A percentile compares a stretch with the other conserved stretches of the same genome.
These are phyloP conservation scores for Enteromius treurensis DNA, from an alignment of 2,797 vertebrate species.

Conservation along the genomic window DNA sequence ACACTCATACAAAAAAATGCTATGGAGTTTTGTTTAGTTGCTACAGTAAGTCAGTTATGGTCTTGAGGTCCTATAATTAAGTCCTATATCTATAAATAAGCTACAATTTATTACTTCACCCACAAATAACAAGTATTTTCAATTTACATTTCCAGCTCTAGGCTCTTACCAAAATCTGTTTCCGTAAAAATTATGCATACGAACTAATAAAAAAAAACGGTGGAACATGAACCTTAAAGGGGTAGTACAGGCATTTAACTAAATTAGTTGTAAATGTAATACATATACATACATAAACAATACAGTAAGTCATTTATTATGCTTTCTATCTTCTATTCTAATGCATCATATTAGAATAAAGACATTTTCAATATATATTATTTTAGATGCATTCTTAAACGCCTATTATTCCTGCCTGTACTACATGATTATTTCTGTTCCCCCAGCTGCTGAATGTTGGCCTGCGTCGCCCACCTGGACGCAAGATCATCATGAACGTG, in stretches of 20 bases:
- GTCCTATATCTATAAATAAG: not conserved
- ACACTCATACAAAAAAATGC: not conserved
- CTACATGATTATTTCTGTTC: conserved; percentile 6
- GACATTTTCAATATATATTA: not conserved
- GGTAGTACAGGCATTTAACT: not conserved
- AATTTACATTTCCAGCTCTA: not conserved
- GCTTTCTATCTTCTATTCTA: not conserved
- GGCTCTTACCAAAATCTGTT: not conserved
- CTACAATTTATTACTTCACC: not conserved
- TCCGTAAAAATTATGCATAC: no score
- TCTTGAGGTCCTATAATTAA: not conserved
- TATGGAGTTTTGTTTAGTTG: not conserved
- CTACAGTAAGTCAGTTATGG: not conserved
- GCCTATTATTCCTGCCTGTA: not conserved
- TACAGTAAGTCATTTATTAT: not conserved
- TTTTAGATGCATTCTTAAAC: not conserved
- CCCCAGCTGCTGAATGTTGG: conserved; percentile 64
- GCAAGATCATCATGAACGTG: conserved; percentile 86
- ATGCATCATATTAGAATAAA: not conserved
- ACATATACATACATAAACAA: not conserved
- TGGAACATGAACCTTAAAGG: not conserved
- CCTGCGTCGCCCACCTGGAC: conserved; percentile 70
- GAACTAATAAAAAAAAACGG: not conserved
- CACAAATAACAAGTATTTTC: not conserved
- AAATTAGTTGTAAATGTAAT: not conserved